Evolutionary conservation across 2,797 vertebrate genomes (phyloP).

Genomic region (Odontamblyopus lacepedii): DNA sequence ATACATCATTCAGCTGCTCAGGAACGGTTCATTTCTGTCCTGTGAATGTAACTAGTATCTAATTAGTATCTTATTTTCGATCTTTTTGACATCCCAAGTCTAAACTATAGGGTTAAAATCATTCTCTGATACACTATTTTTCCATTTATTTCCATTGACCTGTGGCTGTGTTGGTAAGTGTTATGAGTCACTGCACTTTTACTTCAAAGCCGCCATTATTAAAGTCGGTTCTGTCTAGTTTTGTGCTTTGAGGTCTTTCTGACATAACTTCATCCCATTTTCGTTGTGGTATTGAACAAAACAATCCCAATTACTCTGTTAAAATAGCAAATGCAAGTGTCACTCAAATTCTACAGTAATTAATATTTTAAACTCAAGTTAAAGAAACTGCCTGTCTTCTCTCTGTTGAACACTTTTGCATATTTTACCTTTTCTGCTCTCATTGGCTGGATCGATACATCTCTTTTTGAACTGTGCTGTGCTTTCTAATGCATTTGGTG

Average conservation of each 20-base stretch:
- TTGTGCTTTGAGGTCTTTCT: background rate
- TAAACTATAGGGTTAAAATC: no score
- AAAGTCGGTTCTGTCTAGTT: background rate
- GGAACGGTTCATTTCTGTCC: no score
- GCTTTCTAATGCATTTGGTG: constrained; percentile 27
- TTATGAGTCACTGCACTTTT: background rate
- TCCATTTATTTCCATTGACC: no score
- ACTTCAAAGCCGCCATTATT: background rate
- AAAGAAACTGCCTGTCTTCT: background rate
- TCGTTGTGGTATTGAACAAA: background rate
- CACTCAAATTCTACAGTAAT: background rate
- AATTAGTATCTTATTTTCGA: no score
- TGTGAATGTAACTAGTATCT: no score
- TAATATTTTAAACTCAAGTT: background rate
- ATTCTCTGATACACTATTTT: no score
- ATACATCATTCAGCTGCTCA: no score
- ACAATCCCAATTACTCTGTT: background rate
- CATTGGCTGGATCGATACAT: background rate
- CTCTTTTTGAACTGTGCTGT: constrained; percentile 20
- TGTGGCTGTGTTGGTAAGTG: no score
- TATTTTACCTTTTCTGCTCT: constrained; percentile 12
- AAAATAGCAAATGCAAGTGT: background rate
- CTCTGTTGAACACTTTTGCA: constrained; percentile 9
- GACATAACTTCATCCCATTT: background rate
- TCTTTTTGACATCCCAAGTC: no score